Percentiles rank a stretch among this genome's conserved stretches.
Evolutionary conservation across 2,113 vertebrate genomes (phyloP).

Genomic region (Desmodus rotundus): DNA sequence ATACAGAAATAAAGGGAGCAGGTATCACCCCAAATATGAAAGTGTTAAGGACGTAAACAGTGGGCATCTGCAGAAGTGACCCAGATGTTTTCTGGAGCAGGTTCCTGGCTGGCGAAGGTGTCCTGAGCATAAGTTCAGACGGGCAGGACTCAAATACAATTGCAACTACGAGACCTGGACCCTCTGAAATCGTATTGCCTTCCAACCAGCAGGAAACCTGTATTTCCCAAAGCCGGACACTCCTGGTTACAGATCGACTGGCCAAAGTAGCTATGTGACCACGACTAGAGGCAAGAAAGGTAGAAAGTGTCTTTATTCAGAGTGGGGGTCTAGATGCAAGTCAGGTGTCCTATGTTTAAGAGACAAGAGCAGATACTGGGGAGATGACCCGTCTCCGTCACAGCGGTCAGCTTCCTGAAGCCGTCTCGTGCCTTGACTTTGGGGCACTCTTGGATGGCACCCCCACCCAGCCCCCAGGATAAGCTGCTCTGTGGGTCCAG

Average conservation of each 20-base stretch:
- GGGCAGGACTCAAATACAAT: not conserved
- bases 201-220: not conserved
- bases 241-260: not conserved
- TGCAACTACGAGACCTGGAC: not conserved
- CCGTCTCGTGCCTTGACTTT: not conserved
- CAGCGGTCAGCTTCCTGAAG: not conserved
- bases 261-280: not conserved
- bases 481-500: too few relatives aligned
- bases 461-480: not conserved
- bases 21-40: not conserved
- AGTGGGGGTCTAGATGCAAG: not conserved
- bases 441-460: too few relatives aligned
- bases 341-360: not conserved
- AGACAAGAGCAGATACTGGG: not conserved
- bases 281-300: not conserved
- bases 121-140: not conserved
- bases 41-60: not conserved
- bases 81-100: not conserved
- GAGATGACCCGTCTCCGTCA: too few relatives aligned
- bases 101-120: not conserved
- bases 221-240: not conserved
- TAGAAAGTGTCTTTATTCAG: not conserved
- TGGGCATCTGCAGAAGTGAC: not conserved
- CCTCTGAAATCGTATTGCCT: not conserved
- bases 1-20: not conserved